A percentile compares a stretch with the other conserved stretches of the same genome.
Evolutionary conservation across 2,113 vertebrate genomes (phyloP).

Genomic region (Catharus bicknelli): DNA sequence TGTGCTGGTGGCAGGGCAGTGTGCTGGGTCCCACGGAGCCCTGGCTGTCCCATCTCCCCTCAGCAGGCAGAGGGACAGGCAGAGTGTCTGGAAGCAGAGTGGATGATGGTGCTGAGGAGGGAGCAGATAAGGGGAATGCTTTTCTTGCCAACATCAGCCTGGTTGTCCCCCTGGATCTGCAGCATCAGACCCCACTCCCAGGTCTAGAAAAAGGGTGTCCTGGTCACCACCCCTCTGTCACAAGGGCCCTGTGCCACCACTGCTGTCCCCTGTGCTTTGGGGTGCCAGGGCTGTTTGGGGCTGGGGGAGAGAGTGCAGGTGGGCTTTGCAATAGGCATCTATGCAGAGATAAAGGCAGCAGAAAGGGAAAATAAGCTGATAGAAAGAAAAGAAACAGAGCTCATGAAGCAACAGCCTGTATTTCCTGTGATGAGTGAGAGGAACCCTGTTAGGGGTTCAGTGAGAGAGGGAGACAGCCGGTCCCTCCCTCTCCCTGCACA

Average conservation of each 20-base stretch:
- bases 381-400: conserved; percentile 8
- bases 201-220: background rate
- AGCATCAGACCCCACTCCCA: background rate
- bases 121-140: background rate
- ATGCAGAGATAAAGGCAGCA: background rate
- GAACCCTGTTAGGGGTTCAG: background rate
- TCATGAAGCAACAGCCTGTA: conserved; percentile 15
- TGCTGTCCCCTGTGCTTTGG: background rate
- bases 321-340: background rate
- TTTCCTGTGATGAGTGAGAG: background rate
- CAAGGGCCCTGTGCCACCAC: background rate
- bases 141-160: background rate
- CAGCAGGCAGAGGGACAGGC: background rate
- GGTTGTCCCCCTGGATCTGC: background rate
- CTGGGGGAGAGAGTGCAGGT: fast-evolving
- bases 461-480: background rate
- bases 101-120: background rate
- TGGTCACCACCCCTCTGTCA: background rate
- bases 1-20: background rate
- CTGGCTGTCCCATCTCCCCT: background rate
- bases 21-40: background rate
- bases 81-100: background rate
- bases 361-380: conserved; percentile 1
- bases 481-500: background rate
- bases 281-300: background rate